Evolutionary conservation across 2,888 invertebrate species (phyloP).

Genomic region (Andrena hattorfiana): DNA sequence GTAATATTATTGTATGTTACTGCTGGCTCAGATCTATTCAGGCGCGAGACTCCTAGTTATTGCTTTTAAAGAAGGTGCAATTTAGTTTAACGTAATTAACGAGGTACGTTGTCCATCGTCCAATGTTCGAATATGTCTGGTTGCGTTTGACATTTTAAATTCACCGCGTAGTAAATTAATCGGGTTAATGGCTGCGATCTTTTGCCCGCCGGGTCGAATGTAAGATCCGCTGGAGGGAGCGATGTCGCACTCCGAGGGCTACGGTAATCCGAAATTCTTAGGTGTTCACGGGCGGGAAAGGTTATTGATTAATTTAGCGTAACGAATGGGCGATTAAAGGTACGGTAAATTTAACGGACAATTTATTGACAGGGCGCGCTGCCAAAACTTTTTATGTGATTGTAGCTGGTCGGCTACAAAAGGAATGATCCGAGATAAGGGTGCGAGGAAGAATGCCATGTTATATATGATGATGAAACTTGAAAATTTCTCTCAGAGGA

Average conservation of each 20-base stretch:
- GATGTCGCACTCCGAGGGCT: conserved; percentile 9
- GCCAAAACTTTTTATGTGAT: conserved; percentile 74
- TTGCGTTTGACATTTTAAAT: conserved; percentile 8
- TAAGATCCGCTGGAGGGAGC: conserved; percentile 6
- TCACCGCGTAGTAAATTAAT: conserved; percentile 2
- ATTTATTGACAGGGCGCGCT: conserved; percentile 69
- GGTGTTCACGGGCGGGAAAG: conserved; percentile 16
- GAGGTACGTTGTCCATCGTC: conserved; percentile 31
- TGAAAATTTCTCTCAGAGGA: conserved; percentile 30
- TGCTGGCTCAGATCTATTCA: conserved; percentile 60
- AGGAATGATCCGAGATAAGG: conserved; percentile 60
- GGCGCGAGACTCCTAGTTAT: conserved; percentile 24
- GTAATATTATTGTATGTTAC: conserved; percentile 44
- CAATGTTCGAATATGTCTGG: conserved; percentile 19
- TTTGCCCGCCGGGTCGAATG: conserved; percentile 1
- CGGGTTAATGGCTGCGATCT: neutral
- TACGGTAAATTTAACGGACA: conserved; percentile 22
- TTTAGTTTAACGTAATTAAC: conserved; percentile 56
- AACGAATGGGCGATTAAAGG: neutral
- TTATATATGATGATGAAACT: conserved; percentile 40
- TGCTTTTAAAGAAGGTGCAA: conserved; percentile 55
- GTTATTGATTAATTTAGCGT: conserved; percentile 27
- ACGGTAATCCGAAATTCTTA: neutral
- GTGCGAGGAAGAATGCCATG: conserved; percentile 75
- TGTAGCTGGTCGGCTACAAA: conserved; percentile 72